Base-by-base conservation (phyloP, 1,140 invertebrate genomes). In the Cydia fagiglandana region DNA sequence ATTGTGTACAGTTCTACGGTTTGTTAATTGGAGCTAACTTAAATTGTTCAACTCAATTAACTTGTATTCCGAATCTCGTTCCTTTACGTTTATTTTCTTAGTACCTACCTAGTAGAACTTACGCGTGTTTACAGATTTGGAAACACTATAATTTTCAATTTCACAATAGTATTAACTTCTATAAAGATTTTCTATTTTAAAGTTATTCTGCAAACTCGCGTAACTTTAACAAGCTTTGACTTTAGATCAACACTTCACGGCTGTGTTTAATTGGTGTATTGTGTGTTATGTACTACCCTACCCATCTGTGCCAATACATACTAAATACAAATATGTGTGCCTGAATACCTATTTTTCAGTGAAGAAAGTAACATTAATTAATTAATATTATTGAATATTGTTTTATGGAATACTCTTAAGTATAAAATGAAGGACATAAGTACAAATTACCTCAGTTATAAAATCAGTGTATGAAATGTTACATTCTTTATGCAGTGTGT, bases 321-420 rank as follows among this genome's bases (percentile, higher is more conserved):
- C 66, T 61, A 38, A 70, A 70, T 38, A 17, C 30, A 70, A 38
- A 38, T 70, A 10, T 17, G 34, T 70, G 66, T 45, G 66, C n/a
- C 66, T 70, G 34, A 2, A 20, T 38, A 70, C n/a, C 15, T 70
- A 17, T 70, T 45, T 70, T 61, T 17, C 12, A 45, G 6, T 41
- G 10, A 70, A 70, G 66, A 70, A 70, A 38, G 66, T 70, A 70
- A 70, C 38, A 70, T n/a, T n/a, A n/a, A n/a, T n/a, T n/a, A n/a
- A n/a, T n/a, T n/a, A 17, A 64, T 41, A 41, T 41, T 41, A 41
- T 10, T 41, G 7, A 7, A 41, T 9, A 41, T 38, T 10, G 38
- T 41, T 41, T 41, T 41, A 41, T 41, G 7, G 38, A 41, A 41
- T 10, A 41, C 7, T 41, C 7, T 41, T 2, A n/a, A n/a, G n/a